phyloP scores from a whole-genome alignment of 2,797 vertebrate species.

The Potorous gilbertii region DNA sequence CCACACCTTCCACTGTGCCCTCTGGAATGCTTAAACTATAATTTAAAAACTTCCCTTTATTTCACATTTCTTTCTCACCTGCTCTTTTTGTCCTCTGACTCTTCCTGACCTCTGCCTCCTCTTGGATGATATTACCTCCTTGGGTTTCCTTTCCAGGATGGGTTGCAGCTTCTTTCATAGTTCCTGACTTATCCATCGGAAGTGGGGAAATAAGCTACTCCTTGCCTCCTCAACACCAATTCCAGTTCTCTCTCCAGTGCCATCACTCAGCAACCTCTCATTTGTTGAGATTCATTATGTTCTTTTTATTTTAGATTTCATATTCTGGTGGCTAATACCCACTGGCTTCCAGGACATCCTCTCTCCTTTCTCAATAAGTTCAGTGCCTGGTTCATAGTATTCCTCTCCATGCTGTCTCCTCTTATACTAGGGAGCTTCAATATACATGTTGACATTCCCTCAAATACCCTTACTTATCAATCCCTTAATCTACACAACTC shows the following conservation, averaged over 20 bases:
- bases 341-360: not conserved
- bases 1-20: not conserved
- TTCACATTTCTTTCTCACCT: not conserved
- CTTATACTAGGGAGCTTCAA: not conserved
- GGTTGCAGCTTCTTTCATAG: not conserved
- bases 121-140: not conserved
- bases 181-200: conserved; percentile 10
- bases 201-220: not conserved
- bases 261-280: not conserved
- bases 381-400: not conserved
- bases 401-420: not conserved
- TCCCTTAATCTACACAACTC: not conserved
- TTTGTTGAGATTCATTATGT: not conserved
- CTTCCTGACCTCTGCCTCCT: not conserved
- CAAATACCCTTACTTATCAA: not conserved
- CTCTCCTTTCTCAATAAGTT: not conserved
- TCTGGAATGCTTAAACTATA: not conserved
- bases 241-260: not conserved
- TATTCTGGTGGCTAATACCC: not conserved
- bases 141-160: not conserved
- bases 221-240: not conserved
- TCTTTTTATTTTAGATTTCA: not conserved
- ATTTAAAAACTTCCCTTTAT: not conserved
- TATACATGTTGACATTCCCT: not conserved
- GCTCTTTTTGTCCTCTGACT: not conserved